Conservation (phyloP, 1,140 invertebrate genomes). For the Listronotus oregonensis region DNA sequence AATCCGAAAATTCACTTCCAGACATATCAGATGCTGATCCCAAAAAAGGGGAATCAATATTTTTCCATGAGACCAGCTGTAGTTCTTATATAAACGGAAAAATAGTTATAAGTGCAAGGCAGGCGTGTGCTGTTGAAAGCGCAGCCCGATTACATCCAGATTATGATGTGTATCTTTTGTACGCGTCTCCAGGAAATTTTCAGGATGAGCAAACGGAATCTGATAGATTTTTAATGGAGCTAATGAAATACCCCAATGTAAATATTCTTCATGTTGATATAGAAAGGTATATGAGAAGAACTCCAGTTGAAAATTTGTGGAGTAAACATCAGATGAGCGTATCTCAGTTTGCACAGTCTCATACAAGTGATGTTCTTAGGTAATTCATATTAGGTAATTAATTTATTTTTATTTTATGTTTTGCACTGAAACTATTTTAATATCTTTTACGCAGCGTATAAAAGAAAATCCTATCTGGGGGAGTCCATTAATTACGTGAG, state of each 20-base stretch:
- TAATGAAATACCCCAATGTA: constrained; percentile 65
- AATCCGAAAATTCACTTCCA: constrained; percentile 34
- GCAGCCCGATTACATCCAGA: constrained; percentile 66
- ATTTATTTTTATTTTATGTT: constrained; percentile 1
- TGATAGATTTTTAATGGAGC: constrained; percentile 55
- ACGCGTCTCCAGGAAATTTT: constrained; percentile 59
- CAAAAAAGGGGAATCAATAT: constrained; percentile 50
- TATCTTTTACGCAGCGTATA: too few species aligned
- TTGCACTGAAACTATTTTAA: too few species aligned
- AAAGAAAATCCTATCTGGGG: too few species aligned
- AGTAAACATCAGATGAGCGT: constrained; percentile 60
- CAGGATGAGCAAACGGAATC: constrained; percentile 47
- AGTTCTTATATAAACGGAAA: constrained; percentile 53
- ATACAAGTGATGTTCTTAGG: constrained; percentile 70
- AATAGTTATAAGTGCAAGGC: constrained; percentile 58
- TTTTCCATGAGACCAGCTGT: constrained; percentile 56
- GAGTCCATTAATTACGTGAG: too few species aligned
- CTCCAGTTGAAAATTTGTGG: constrained; percentile 67
- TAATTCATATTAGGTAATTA: constrained; percentile 32
- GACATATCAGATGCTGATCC: constrained; percentile 43
- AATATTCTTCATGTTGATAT: constrained; percentile 62
- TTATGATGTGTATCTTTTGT: constrained; percentile 62
- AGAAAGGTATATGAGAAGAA: constrained; percentile 62
- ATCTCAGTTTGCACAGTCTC: constrained; percentile 62
- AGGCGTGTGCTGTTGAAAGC: constrained; percentile 72